These are phyloP conservation scores for Agrilus biguttatus DNA, from an alignment of 2,888 invertebrate species.

Conservation along the genomic window DNA sequence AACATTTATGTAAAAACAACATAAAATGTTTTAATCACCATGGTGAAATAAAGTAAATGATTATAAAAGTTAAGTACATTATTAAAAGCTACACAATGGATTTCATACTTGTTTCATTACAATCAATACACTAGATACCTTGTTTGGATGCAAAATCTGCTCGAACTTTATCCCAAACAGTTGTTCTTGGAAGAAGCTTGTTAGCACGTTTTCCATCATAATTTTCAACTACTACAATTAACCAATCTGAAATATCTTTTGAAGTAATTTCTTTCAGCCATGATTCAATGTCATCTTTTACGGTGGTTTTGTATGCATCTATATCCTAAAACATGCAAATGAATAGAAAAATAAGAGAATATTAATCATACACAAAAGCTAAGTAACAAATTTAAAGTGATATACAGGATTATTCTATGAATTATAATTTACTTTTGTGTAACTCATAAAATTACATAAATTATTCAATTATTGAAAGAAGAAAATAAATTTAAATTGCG, in stretches of 20 bases:
- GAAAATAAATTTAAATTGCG: no score
- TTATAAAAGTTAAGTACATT: no score
- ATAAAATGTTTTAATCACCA: no score
- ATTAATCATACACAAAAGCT: not conserved
- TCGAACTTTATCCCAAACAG: constrained; percentile 87
- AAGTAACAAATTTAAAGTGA: constrained; percentile 2
- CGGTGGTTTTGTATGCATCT: constrained; percentile 74
- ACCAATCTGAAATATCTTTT: constrained; percentile 75
- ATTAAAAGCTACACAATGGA: not conserved
- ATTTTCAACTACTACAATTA: constrained; percentile 84
- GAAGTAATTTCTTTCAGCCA: constrained; percentile 72
- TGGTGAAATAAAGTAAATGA: no score
- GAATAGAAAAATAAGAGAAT: constrained; percentile 2
- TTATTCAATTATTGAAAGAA: no score
- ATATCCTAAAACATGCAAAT: constrained; percentile 54
- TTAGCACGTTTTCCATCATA: constrained; percentile 84
- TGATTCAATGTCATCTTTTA: constrained; percentile 77
- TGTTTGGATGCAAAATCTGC: constrained; percentile 87
- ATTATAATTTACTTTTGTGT: no score
- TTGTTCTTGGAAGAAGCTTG: constrained; percentile 80
- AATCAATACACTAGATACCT: no score
- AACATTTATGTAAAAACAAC: no score
- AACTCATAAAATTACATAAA: no score
- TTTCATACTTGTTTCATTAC: no score
- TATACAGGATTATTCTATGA: no score